Conservation (phyloP, 2,113 vertebrate species). For the Chrysochloris asiatica region DNA sequence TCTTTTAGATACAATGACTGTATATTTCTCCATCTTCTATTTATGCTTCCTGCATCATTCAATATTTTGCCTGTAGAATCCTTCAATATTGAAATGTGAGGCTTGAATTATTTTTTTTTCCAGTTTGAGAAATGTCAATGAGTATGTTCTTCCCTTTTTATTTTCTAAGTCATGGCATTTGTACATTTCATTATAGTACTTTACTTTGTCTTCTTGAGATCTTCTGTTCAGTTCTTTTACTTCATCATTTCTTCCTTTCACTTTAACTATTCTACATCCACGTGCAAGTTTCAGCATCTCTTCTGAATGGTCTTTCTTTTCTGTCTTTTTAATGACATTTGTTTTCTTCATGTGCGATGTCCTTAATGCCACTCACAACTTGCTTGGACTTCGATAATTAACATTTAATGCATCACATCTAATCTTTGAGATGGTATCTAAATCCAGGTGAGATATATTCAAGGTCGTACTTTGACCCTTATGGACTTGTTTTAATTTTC, state of each 20-base stretch:
- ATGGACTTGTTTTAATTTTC: background rate
- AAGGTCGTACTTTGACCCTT: background rate
- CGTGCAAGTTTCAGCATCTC: no score
- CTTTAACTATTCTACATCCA: background rate
- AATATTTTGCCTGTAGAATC: no score
- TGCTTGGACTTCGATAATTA: background rate
- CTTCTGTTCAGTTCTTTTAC: background rate
- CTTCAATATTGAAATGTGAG: background rate
- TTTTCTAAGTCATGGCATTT: background rate
- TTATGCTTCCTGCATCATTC: no score
- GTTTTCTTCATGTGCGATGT: background rate
- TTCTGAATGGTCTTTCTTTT: background rate
- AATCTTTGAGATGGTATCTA: background rate
- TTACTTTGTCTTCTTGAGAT: background rate
- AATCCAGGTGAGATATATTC: background rate
- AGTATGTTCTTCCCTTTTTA: background rate
- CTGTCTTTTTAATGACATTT: background rate
- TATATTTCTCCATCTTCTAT: background rate
- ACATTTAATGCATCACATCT: background rate
- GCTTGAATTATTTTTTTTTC: background rate
- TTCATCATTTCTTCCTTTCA: background rate
- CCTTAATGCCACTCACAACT: no score
- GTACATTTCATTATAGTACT: no score
- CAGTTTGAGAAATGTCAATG: background rate
- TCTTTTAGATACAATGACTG: background rate